A percentile compares a stretch with the other conserved stretches of the same genome.
Conservation (phyloP, 2,797 vertebrate species). For the Taenioides sp. region DNA sequence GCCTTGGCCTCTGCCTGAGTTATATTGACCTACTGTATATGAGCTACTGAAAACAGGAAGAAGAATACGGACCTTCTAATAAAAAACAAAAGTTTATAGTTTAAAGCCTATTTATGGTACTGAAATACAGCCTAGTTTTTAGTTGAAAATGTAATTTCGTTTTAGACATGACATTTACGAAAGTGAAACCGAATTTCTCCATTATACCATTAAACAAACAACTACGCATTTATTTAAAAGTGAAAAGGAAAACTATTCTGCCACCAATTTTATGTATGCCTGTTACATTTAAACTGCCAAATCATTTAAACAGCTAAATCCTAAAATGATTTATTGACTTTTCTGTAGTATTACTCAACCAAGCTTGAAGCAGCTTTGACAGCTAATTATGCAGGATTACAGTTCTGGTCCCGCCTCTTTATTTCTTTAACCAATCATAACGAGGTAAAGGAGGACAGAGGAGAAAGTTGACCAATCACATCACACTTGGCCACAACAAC, state of each 20-base stretch:
- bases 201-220: no score
- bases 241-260: neutral
- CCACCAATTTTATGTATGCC: neutral
- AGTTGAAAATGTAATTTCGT: no score
- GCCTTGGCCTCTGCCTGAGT: no score
- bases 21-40: no score
- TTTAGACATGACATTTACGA: neutral
- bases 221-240: neutral
- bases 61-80: no score
- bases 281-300: neutral
- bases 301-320: neutral
- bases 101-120: no score
- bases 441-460: neutral
- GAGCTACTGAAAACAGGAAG: no score
- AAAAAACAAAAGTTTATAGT: no score
- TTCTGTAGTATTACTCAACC: conserved; percentile 57
- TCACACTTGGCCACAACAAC: conserved; percentile 37
- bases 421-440: conserved; percentile 56
- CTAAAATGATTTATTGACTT: conserved; percentile 1
- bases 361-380: conserved; percentile 56
- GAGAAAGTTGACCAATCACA: conserved; percentile 60
- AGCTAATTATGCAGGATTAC: conserved; percentile 33
- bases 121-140: neutral
- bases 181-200: neutral
- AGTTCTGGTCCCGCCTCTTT: conserved; percentile 15